Percentiles rank a stretch among this genome's conserved stretches.
These are phyloP conservation scores for Plumapathes pennacea DNA, from an alignment of 92 coral and sea anemone species.

Conservation along the genomic window DNA sequence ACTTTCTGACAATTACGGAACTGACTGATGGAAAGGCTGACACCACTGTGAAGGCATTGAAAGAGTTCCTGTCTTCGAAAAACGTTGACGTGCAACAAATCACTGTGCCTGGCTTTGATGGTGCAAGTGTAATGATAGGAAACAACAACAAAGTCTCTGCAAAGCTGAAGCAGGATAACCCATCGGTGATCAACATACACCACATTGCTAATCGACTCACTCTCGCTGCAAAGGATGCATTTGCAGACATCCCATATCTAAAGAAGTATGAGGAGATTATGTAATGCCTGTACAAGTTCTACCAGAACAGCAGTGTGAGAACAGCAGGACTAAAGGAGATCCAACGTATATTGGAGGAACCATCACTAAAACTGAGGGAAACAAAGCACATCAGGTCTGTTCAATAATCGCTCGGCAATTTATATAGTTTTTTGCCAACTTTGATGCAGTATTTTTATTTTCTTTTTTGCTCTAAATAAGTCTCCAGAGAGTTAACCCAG, in stretches of 20 bases:
- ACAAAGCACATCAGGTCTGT: slow-evolving; percentile 17
- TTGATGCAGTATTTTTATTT: no score
- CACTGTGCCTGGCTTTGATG: slow-evolving; percentile 33
- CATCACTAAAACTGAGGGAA: slow-evolving; percentile 8
- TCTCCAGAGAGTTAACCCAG: no score
- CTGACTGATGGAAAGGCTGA: no score
- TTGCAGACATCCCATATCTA: slow-evolving; percentile 9
- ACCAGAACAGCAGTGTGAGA: slow-evolving; percentile 25
- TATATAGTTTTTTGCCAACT: no score
- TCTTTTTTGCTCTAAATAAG: no score
- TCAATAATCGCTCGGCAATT: no score
- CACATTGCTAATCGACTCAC: slow-evolving; percentile 38
- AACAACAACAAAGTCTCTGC: slow-evolving; percentile 32
- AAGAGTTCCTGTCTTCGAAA: no score
- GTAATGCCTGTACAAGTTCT: slow-evolving; percentile 10
- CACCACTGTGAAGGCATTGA: no score
- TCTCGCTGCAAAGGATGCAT: slow-evolving; percentile 19
- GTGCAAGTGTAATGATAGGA: slow-evolving; percentile 38
- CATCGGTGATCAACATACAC: slow-evolving; percentile 38
- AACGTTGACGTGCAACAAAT: no score
- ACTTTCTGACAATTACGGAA: no score
- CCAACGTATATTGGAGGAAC: slow-evolving; percentile 21
- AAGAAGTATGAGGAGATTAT: slow-evolving; percentile 22
- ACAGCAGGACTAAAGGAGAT: slow-evolving; percentile 26
- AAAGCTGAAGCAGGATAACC: slow-evolving; percentile 27